Conservation (phyloP, 64 coral and sea anemone genomes). For the Orbicella faveolata region DNA sequence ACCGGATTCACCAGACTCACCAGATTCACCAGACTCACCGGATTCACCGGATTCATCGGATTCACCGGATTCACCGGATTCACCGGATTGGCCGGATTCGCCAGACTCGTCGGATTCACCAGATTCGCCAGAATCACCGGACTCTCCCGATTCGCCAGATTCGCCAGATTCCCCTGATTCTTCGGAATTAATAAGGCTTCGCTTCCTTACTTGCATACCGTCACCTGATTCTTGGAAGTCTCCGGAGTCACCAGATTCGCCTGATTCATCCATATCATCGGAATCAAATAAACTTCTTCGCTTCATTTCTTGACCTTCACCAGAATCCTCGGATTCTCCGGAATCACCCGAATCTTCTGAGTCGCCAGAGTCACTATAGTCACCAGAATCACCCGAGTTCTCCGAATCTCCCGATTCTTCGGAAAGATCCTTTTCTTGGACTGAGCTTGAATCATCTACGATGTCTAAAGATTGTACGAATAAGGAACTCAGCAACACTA, state of each 20-base stretch:
- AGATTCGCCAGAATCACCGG: background rate
- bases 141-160: background rate
- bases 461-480: background rate
- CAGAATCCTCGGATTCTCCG: background rate
- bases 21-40: background rate
- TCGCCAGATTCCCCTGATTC: background rate
- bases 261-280: background rate
- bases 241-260: background rate
- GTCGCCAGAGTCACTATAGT: background rate
- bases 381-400: background rate
- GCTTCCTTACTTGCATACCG: background rate
- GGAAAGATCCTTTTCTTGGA: background rate
- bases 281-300: constrained; percentile 4
- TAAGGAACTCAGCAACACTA: no score
- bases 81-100: background rate
- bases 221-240: background rate
- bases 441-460: background rate
- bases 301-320: background rate
- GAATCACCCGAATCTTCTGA: background rate
- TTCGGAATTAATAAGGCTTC: constrained; percentile 7
- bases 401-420: background rate
- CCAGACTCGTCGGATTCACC: background rate
- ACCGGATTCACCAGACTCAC: background rate
- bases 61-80: constrained; percentile 10
- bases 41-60: background rate